Percentiles rank a stretch among this genome's conserved stretches.
Conservation (phyloP, 2,113 vertebrate genomes). For the Ophiodon elongatus region DNA sequence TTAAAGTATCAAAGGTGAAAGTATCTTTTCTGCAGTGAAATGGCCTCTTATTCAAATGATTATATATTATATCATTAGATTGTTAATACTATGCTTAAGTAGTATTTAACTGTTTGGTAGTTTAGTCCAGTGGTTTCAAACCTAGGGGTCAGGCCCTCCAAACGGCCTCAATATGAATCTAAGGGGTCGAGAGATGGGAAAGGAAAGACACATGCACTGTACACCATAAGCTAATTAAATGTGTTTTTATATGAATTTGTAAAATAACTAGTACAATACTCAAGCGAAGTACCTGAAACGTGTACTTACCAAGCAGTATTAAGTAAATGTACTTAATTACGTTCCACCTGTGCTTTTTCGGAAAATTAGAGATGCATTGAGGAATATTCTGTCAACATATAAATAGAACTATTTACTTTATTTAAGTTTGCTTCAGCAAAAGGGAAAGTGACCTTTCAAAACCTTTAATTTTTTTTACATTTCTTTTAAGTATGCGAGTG, state of each 20-base stretch:
- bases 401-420: neutral
- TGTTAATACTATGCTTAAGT: neutral
- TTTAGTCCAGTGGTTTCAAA: neutral
- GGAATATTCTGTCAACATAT: neutral
- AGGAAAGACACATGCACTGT: neutral
- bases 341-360: neutral
- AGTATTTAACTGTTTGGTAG: neutral
- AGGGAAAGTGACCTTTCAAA: neutral
- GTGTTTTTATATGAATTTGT: neutral
- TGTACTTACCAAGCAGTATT: neutral
- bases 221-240: neutral
- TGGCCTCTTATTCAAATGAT: neutral
- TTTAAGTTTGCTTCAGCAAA: neutral
- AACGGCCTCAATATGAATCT: neutral
- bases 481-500: neutral
- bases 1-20: neutral
- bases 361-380: neutral
- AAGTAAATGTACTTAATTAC: neutral
- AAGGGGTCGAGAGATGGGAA: neutral
- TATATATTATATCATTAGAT: neutral
- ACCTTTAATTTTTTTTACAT: neutral
- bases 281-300: neutral
- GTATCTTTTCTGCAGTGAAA: neutral
- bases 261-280: neutral
- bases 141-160: neutral